Base-by-base conservation (phyloP, 2,113 vertebrate species). In the Corynorhinus townsendii region DNA sequence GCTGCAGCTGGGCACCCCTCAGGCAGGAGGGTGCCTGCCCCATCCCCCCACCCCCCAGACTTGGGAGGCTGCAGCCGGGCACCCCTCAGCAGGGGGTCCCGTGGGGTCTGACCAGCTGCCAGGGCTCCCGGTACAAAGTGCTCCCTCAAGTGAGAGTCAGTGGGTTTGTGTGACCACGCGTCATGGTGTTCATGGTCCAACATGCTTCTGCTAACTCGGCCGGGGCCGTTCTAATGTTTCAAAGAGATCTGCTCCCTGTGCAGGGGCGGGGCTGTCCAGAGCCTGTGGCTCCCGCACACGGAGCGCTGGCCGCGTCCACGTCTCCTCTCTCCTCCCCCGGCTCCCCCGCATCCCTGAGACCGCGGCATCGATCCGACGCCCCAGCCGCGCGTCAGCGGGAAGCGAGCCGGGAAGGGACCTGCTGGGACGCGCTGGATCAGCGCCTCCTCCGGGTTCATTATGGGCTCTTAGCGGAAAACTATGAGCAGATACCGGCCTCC, bases 51-150 rank as follows among this genome's bases (percentile, higher is more conserved):
- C 52, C 8, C 17, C 0, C 49, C 14, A 4, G 45, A 3, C 19
- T 5, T 5, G 30, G 9, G 16, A 64, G 45, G 19, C 3, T 6
- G 1, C 52, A 5, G 38, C 19, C 2, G 1, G 62, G 19, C 0
- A 9, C 0, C 52, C 2, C 54, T 76, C 14, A 33, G 24, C 2
- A 0, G 5, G 0, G 7, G 4, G 30, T 2, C 11, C 16, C 19
- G 30, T 7, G 11, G 19, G 0, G 35, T 38, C 49, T n/a, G 38
- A 20, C 0, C 5, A 24, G 47, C 62, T 24, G 59, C 77, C n/a
- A 30, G 26, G 3, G 35, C 11, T 64, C 3, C 56, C 0, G 52
- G 40, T 2, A 7, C 38, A 5, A 1, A 6, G 35, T 5, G 38
- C 22, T 20, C 69, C 69, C 30, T 30, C 3, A 79, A 84, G 33